phyloP scores from a whole-genome alignment of 2,113 vertebrate genomes.

The Chrysochloris asiatica region DNA sequence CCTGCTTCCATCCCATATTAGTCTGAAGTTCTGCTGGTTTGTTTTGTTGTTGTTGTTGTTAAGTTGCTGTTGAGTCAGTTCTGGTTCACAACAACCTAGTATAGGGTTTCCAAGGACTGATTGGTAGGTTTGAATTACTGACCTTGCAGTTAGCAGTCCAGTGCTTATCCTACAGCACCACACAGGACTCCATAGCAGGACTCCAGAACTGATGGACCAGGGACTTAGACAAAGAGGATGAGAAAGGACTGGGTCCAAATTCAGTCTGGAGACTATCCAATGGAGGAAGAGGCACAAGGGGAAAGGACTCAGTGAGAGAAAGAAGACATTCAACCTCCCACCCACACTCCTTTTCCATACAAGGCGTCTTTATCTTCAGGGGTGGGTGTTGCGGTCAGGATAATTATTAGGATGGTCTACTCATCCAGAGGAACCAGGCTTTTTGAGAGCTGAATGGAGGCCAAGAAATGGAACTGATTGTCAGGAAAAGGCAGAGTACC shows the following conservation, averaged over 20 bases:
- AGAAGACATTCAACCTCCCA: neutral
- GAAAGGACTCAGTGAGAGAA: neutral
- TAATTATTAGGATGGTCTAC: neutral
- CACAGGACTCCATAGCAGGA: neutral
- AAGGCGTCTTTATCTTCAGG: neutral
- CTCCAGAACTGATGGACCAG: neutral
- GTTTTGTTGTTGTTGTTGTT: too few species aligned
- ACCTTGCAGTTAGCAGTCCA: too few species aligned
- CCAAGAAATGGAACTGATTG: neutral
- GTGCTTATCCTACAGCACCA: neutral
- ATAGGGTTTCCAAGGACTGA: too few species aligned
- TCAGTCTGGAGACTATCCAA: rapidly evolving
- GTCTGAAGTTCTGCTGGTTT: neutral
- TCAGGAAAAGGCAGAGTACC: neutral
- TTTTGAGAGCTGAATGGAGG: neutral
- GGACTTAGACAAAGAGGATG: neutral
- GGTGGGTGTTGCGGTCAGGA: neutral
- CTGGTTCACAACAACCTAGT: too few species aligned
- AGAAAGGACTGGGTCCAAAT: neutral
- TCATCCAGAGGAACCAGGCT: neutral
- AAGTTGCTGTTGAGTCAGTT: too few species aligned
- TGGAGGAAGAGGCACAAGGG: neutral
- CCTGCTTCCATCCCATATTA: neutral
- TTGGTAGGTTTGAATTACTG: too few species aligned
- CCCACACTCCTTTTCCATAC: neutral